Base-by-base conservation (phyloP, 1,140 invertebrate species). In the Spodoptera litura region DNA sequence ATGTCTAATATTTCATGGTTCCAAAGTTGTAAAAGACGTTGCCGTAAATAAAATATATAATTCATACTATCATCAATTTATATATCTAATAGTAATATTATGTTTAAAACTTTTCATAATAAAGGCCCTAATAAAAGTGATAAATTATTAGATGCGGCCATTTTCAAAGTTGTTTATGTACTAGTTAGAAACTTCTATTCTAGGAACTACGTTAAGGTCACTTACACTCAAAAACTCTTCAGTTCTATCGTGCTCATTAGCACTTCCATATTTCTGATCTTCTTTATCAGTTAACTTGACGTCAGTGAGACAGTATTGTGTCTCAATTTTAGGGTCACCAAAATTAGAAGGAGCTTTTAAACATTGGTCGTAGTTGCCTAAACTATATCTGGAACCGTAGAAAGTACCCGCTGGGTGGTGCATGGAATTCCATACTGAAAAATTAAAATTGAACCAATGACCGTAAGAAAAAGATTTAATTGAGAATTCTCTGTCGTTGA, bases 371-470 rank as follows among this genome's bases (percentile, higher is more conserved):
- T 70, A 70, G 5, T 70, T 52, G 3, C 66, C 66, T 2, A 70
- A 31, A 70, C 66, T 70, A 12, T 70, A 53, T 53, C 25, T 70
- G 49, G 66, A 70, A 2, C 49, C 66, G 12, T 70, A 70, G 4
- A 70, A 70, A 53, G 20, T 53, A 3, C 66, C 66, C 0, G 31
- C 51, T 8, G 66, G 66, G 20, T 70, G 44, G 4, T 70, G 66
- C 49, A 70, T 70, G 4, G 66, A 70, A 15, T 70, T 70, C 66
- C 66, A 70, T 13, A 70, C 66, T 70, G 13, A 31, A 70, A 70
- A 0, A 31, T n/a, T 13, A 2, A 5, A 13, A 55, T 8, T 44
- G 0, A 44, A 44, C 38, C 58, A n/a, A 27, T 61, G 55, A 9
- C 25, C 0, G 8, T 44, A 44, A 0, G 31, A 31, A 1, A 31